These are phyloP conservation scores for Peromyscus polionotus DNA, from an alignment of 2,113 vertebrate species.

Conservation along the genomic window DNA sequence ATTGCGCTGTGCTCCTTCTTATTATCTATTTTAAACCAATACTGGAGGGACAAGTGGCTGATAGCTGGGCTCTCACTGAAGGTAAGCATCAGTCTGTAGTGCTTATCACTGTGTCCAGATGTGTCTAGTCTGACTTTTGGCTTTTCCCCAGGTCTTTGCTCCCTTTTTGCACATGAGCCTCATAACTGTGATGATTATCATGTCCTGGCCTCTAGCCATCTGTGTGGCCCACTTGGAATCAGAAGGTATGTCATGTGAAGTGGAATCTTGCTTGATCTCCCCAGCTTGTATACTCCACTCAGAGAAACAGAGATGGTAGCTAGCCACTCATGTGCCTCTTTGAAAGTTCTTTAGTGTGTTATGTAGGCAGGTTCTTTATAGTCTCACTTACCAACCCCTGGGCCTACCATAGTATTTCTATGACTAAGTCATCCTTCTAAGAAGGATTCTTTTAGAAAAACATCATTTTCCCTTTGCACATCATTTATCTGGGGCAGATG, in stretches of 20 bases:
- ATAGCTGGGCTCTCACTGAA: constrained; percentile 69
- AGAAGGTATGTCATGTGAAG: constrained; percentile 70
- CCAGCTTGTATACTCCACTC: background rate
- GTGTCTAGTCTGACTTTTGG: constrained; percentile 55
- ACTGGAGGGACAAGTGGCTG: constrained; percentile 75
- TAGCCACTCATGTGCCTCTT: background rate
- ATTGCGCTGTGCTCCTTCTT: background rate
- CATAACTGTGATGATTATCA: constrained; percentile 68
- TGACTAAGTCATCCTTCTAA: background rate
- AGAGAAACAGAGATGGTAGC: background rate
- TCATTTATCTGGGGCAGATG: background rate
- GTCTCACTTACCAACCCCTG: background rate
- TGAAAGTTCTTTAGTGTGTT: background rate
- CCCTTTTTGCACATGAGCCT: constrained; percentile 74
- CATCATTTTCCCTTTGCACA: background rate
- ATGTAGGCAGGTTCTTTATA: background rate
- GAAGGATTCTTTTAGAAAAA: background rate
- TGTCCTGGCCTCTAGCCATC: constrained; percentile 70
- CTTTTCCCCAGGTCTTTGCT: constrained; percentile 74
- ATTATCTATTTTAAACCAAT: background rate
- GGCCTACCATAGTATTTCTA: background rate
- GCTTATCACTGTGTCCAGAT: background rate
- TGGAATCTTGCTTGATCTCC: background rate
- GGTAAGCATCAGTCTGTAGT: constrained; percentile 58
- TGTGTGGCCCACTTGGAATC: constrained; percentile 55